Percentiles rank a stretch among this genome's conserved stretches.
Evolutionary conservation across 2,113 vertebrate genomes (phyloP).

Genomic region (Brachyistius frenatus): DNA sequence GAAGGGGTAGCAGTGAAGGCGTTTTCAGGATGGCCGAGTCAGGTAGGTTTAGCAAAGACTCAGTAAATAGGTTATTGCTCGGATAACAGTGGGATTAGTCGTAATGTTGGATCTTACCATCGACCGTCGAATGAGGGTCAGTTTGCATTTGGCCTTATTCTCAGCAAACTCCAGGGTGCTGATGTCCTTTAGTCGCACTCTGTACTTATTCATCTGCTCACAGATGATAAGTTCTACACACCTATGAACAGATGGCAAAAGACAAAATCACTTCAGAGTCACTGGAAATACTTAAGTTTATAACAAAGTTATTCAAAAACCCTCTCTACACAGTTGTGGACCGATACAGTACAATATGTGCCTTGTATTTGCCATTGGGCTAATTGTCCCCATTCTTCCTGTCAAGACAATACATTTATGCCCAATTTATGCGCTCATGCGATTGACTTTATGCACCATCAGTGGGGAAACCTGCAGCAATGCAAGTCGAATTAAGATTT

Average conservation of each 20-base stretch:
- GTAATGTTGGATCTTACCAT: constrained; percentile 88
- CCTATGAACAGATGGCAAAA: constrained; percentile 71
- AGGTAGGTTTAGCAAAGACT: background rate
- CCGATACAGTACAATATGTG: background rate
- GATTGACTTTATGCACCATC: background rate
- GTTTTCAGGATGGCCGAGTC: background rate
- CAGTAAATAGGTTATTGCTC: background rate
- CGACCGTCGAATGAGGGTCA: constrained; percentile 94
- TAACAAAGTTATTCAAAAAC: too few relatives aligned
- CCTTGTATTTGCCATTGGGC: background rate
- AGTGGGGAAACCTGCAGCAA: too few relatives aligned
- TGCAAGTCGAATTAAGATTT: background rate
- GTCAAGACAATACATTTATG: background rate
- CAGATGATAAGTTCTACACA: constrained; percentile 95
- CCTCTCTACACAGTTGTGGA: background rate
- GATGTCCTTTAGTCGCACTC: constrained; percentile 96
- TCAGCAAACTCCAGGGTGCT: constrained; percentile 97
- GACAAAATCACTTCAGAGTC: background rate
- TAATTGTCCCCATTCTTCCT: background rate
- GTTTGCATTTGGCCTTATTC: constrained; percentile 95
- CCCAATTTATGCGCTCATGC: background rate
- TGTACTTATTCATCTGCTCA: constrained; percentile 99
- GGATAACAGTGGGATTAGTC: background rate
- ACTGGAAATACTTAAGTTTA: background rate
- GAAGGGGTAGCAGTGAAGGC: background rate